Evolutionary conservation across 1,140 invertebrate species (phyloP).

Genomic region (Zaprionus camerounensis): DNA sequence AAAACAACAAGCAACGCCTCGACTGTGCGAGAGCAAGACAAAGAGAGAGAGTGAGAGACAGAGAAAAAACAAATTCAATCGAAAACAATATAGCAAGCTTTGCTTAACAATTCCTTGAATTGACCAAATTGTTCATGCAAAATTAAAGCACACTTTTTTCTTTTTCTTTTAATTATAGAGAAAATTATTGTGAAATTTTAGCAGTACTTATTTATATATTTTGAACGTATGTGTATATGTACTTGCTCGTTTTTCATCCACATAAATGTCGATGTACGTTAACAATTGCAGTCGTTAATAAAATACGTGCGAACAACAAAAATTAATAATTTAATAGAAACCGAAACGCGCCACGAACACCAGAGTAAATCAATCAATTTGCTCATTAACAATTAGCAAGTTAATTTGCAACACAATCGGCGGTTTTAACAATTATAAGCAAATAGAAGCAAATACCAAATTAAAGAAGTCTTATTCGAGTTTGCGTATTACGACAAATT

Average conservation of each 20-base stretch:
- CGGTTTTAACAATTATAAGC: slow-evolving; percentile 10
- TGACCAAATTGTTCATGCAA: slow-evolving; percentile 70
- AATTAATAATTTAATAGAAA: slow-evolving; percentile 42
- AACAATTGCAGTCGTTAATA: slow-evolving; percentile 60
- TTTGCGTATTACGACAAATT: slow-evolving; percentile 47
- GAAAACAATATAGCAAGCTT: slow-evolving; percentile 54
- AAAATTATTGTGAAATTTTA: slow-evolving; percentile 81
- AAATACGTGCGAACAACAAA: slow-evolving; percentile 48
- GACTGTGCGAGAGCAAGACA: slow-evolving; percentile 10
- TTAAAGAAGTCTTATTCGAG: slow-evolving; percentile 32
- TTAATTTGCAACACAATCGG: slow-evolving; percentile 3
- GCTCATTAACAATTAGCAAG: slow-evolving; percentile 13
- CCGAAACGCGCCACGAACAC: slow-evolving; percentile 21
- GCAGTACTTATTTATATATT: slow-evolving; percentile 73
- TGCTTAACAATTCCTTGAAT: slow-evolving; percentile 58
- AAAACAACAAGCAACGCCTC: slow-evolving; percentile 75
- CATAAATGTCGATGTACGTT: slow-evolving; percentile 68
- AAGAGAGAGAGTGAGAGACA: neutral
- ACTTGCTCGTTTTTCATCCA: slow-evolving; percentile 63
- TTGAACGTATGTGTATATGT: slow-evolving; percentile 67
- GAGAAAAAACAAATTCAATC: slow-evolving; percentile 23
- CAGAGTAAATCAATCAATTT: slow-evolving; percentile 1
- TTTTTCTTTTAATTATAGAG: slow-evolving; percentile 74
- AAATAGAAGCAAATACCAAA: slow-evolving; percentile 28
- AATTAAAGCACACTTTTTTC: slow-evolving; percentile 67